Base-by-base conservation (phyloP, 1,140 invertebrate genomes). In the Megathymus violae region DNA sequence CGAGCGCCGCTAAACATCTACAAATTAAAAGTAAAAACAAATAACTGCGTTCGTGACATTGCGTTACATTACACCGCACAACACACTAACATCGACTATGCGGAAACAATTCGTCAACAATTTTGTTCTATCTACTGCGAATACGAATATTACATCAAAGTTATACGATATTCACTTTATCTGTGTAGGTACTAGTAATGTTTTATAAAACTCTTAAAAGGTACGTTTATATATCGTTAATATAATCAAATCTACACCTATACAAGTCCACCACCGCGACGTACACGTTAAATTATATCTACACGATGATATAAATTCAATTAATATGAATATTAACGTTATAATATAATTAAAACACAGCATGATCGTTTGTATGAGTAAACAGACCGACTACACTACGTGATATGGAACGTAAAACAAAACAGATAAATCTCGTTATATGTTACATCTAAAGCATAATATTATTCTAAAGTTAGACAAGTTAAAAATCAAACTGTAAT, bases 401-500 rank as follows among this genome's bases (percentile, higher is more conserved):
- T 85, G 79, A 84, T 82, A 82, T 81, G 85, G 78, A 87, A 88
- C 72, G 71, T 78, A 80, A 84, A 62, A 78, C 52, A 77, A 69
- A 54, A 13, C 62, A 62, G 36, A 58, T 66, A 63, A 77, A 75
- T 67, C 68, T 73, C 63, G 67, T 71, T 15, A 54, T 54, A 9
- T 31, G 27, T 31, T 41, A 41, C 27, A 76, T 64, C 72, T 69
- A 80, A 76, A 83, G 79, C 76, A 64, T 76, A 74, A 48, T 58
- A 27, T 66, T 63, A 78, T 63, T 73, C 59, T 65, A 56, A 70
- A 54, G 51, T 43, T 54, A 54, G 17, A 54, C 38, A 44, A 66
- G 22, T 64, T 71, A 66, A 68, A 73, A 82, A 69, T 48, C 62
- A 78, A 72, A 74, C 51, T 51, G 69, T 89, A 89, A 89, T 87